Percentiles rank a stretch among this genome's conserved stretches.
Conservation (phyloP, 2,113 vertebrate genomes). For the Psettodes erumei region DNA sequence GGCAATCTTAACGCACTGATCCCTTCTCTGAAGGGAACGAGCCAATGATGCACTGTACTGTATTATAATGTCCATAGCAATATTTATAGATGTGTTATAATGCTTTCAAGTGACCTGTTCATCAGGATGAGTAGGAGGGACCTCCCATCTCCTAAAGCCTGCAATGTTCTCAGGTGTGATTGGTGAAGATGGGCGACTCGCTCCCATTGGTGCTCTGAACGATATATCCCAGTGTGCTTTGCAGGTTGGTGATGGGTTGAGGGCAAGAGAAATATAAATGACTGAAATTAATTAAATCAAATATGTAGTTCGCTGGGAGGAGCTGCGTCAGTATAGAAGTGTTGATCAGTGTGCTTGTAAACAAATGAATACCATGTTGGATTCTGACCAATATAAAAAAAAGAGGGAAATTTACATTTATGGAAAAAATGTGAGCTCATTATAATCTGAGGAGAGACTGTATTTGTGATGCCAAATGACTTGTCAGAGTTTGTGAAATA, state of each 20-base stretch:
- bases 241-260: conserved; percentile 64
- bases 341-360: conserved; percentile 69
- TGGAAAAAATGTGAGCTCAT: conserved; percentile 71
- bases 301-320: conserved; percentile 76
- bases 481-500: conserved; percentile 80
- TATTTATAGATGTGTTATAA: conserved; percentile 86
- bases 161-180: conserved; percentile 76
- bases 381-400: conserved; percentile 69
- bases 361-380: conserved; percentile 61
- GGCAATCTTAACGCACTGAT: conserved; percentile 82
- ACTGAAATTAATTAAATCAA: conserved; percentile 55
- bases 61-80: conserved; percentile 86
- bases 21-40: conserved; percentile 77
- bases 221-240: conserved; percentile 65
- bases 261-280: conserved; percentile 48
- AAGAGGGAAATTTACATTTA: conserved; percentile 80
- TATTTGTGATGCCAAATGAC: conserved; percentile 82
- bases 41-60: conserved; percentile 87
- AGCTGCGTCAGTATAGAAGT: conserved; percentile 65
- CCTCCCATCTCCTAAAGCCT: conserved; percentile 69
- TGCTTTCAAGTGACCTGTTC: conserved; percentile 73
- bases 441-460: conserved; percentile 72
- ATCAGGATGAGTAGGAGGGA: conserved; percentile 64
- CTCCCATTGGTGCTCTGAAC: conserved; percentile 68
- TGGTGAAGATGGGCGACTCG: conserved; percentile 49